Conservation (phyloP, 2,888 invertebrate species). For the Ichneumon xanthorius region DNA sequence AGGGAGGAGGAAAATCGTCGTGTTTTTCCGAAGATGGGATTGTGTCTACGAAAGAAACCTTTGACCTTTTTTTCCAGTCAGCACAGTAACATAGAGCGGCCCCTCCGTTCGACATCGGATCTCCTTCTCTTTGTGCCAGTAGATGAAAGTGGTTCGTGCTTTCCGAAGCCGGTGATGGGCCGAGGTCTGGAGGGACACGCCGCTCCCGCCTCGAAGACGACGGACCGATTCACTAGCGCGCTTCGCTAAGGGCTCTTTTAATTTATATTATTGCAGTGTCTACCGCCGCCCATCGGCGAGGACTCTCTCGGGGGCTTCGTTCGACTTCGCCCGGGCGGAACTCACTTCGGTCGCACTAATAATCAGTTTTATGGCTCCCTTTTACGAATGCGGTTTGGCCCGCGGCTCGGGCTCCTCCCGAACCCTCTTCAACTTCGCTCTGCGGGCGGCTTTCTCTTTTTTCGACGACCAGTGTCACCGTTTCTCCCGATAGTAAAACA, state of each 20-base stretch:
- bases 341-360: slow-evolving; percentile 75
- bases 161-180: slow-evolving; percentile 58
- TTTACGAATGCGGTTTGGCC: slow-evolving; percentile 70
- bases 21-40: slow-evolving; percentile 40
- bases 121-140: slow-evolving; percentile 59
- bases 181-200: slow-evolving; percentile 10
- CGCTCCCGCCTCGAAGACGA: slow-evolving; percentile 2
- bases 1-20: slow-evolving; percentile 53
- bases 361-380: slow-evolving; percentile 73
- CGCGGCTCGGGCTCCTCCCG: slow-evolving; percentile 59
- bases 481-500: neutral
- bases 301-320: slow-evolving; percentile 45
- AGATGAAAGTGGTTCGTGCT: slow-evolving; percentile 70
- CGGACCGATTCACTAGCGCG: slow-evolving; percentile 39
- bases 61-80: slow-evolving; percentile 64
- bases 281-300: slow-evolving; percentile 35
- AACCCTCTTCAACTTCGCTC: slow-evolving; percentile 1
- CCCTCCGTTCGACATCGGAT: slow-evolving; percentile 43
- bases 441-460: slow-evolving; percentile 32
- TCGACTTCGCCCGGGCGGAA: slow-evolving; percentile 65
- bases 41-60: slow-evolving; percentile 50
- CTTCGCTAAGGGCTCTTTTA: slow-evolving; percentile 74
- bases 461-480: neutral
- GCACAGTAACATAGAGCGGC: slow-evolving; percentile 26
- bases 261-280: slow-evolving; percentile 77